Evolutionary conservation across 2,888 invertebrate species (phyloP).

Genomic region (Merodon equestris): DNA sequence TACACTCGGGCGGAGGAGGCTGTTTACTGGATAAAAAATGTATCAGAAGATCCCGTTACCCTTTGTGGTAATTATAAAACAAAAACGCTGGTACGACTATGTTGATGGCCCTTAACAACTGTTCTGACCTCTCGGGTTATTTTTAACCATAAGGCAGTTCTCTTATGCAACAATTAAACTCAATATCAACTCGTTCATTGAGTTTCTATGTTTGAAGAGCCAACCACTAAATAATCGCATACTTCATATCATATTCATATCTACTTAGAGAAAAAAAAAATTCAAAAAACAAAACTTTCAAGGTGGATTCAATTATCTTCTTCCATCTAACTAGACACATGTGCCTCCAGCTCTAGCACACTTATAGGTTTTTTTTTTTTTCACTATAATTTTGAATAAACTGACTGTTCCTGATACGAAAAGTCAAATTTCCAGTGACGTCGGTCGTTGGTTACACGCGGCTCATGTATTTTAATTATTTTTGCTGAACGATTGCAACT

Average conservation of each 20-base stretch:
- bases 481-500: too few species aligned
- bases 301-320: conserved; percentile 34
- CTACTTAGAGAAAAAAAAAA: not conserved
- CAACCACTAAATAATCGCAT: conserved; percentile 4
- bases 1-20: too few species aligned
- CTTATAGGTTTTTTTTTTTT: not conserved
- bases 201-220: not conserved
- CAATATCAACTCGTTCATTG: not conserved
- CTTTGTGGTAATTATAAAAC: too few species aligned
- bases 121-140: too few species aligned
- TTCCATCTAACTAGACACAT: conserved; percentile 22
- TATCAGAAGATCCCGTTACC: too few species aligned
- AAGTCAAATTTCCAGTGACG: not conserved
- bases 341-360: conserved; percentile 7
- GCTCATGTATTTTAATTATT: too few species aligned
- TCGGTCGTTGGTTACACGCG: not conserved
- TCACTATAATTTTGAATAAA: not conserved
- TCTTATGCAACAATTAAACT: conserved; percentile 4
- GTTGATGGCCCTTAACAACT: too few species aligned
- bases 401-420: not conserved
- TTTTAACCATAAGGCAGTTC: too few species aligned
- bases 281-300: conserved; percentile 13
- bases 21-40: too few species aligned
- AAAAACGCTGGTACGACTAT: too few species aligned
- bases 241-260: conserved; percentile 18